Evolutionary conservation across 64 coral and sea anemone genomes (phyloP).

Genomic region (Montipora cactus): DNA sequence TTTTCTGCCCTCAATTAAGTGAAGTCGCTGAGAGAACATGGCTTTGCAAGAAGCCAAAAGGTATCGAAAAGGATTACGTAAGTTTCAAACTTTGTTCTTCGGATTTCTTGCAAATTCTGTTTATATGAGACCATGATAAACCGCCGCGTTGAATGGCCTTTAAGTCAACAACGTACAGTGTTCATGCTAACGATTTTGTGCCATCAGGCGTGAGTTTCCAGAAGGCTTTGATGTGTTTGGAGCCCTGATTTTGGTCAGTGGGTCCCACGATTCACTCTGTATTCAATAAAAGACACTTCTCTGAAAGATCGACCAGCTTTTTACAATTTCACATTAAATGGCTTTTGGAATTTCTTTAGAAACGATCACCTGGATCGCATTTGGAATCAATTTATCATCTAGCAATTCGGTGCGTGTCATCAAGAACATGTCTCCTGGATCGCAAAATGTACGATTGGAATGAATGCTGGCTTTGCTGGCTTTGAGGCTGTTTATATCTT

Average conservation of each 20-base stretch:
- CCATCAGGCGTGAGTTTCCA: background rate
- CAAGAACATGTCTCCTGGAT: conserved; percentile 30
- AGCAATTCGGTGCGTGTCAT: background rate
- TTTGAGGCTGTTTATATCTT: background rate
- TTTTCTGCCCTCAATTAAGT: no score
- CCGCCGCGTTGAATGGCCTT: no score
- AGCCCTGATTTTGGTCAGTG: background rate
- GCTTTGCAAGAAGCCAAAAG: no score
- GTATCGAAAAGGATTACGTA: no score
- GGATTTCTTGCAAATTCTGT: background rate
- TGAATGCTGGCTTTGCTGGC: background rate
- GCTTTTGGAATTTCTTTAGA: no score
- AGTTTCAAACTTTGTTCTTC: background rate
- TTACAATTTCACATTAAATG: no score
- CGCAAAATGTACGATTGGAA: conserved; percentile 54
- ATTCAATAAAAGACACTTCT: background rate
- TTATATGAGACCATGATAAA: no score
- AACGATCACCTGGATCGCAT: background rate
- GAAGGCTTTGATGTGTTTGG: background rate
- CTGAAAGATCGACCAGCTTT: no score
- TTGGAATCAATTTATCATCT: conserved; percentile 23
- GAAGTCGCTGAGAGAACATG: no score
- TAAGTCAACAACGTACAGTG: no score
- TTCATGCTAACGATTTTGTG: no score
- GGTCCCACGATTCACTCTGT: background rate